phyloP scores from a whole-genome alignment of 2,113 vertebrate species.

The Puntigrus tetrazona region DNA sequence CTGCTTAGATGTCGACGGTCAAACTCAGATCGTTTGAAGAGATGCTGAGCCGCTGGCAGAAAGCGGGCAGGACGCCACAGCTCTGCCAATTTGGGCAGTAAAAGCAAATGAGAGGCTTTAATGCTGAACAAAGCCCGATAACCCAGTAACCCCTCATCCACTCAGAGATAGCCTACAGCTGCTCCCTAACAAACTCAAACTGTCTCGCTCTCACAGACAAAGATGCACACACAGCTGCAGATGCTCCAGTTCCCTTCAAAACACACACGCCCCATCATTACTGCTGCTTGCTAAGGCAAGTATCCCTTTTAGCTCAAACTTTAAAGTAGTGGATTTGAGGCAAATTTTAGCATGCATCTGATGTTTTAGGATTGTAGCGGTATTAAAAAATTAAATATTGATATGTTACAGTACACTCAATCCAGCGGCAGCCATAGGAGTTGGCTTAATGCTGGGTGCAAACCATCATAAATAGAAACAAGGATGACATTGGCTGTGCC shows the following conservation, averaged over 20 bases:
- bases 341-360: background rate
- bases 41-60: conserved; percentile 52
- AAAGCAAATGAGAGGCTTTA: conserved; percentile 66
- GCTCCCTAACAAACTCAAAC: conserved; percentile 62
- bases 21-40: conserved; percentile 52
- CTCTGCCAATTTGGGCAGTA: conserved; percentile 59
- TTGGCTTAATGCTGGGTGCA: background rate
- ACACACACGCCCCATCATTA: conserved; percentile 13
- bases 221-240: conserved; percentile 63
- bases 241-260: conserved; percentile 52
- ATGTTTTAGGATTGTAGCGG: background rate
- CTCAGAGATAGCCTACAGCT: conserved; percentile 68
- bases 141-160: conserved; percentile 49
- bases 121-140: conserved; percentile 57
- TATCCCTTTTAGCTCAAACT: background rate
- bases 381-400: background rate
- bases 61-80: conserved; percentile 67
- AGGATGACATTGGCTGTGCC: background rate
- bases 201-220: conserved; percentile 48
- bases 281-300: background rate
- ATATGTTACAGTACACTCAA: background rate
- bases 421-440: background rate
- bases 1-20: conserved; percentile 53
- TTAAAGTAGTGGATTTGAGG: background rate
- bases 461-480: background rate